Conservation (phyloP, 2,113 vertebrate species). For the Rhea americana region DNA sequence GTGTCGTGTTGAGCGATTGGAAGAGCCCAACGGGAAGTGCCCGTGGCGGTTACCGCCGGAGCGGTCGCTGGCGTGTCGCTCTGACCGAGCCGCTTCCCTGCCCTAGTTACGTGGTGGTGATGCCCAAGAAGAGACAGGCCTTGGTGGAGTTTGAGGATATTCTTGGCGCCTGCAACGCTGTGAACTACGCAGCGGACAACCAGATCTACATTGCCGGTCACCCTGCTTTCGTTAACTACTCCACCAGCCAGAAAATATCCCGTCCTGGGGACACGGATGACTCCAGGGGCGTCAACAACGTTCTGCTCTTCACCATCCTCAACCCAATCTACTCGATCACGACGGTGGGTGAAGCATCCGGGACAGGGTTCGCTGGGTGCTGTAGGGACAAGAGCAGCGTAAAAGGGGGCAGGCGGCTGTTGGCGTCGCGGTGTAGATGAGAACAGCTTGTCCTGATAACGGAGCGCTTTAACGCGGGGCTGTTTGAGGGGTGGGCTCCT, state of each 20-base stretch:
- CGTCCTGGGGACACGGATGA: constrained; percentile 90
- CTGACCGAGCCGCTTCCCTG: not conserved
- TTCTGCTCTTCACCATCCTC: constrained; percentile 93
- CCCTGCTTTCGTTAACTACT: constrained; percentile 94
- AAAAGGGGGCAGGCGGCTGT: no score
- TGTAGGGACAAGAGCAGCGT: no score
- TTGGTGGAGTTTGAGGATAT: constrained; percentile 94
- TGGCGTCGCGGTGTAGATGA: not conserved
- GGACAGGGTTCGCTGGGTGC: no score
- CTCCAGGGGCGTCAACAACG: constrained; percentile 90
- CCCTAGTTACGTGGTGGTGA: constrained; percentile 92
- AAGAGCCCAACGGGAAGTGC: no score
- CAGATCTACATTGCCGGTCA: constrained; percentile 94
- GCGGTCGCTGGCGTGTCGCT: no score
- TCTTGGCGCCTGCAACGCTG: constrained; percentile 89
- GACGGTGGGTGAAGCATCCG: constrained; percentile 64
- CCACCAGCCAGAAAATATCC: constrained; percentile 96
- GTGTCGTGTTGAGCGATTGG: no score
- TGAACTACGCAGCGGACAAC: constrained; percentile 92
- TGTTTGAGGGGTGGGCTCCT: no score
- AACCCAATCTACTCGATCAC: constrained; percentile 92
- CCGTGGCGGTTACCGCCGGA: no score
- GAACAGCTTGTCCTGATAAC: not conserved
- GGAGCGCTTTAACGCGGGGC: no score
- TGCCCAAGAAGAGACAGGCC: constrained; percentile 95